These are phyloP conservation scores for Drosophila neotestacea DNA, from an alignment of 2,888 invertebrate species.

Conservation along the genomic window DNA sequence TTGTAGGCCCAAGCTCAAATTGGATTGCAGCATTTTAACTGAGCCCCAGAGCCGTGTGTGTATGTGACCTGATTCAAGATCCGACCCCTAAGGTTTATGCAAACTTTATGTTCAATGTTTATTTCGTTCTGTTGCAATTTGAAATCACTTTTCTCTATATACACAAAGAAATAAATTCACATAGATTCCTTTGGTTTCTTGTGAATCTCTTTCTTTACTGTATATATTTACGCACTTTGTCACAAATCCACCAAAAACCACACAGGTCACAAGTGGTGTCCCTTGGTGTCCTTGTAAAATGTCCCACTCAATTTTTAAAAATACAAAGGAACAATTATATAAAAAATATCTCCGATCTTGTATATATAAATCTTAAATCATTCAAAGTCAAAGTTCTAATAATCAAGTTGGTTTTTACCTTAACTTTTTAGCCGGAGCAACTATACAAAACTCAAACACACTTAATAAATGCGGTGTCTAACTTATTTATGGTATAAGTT, in stretches of 20 bases:
- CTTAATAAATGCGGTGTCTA: slow-evolving; percentile 13
- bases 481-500: slow-evolving; percentile 13
- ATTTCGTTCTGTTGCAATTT: slow-evolving; percentile 42
- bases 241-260: slow-evolving; percentile 22
- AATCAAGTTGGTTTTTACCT: slow-evolving; percentile 4
- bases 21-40: slow-evolving; percentile 63
- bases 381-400: background rate
- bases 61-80: slow-evolving; percentile 58
- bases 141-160: slow-evolving; percentile 19
- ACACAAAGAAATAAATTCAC: background rate
- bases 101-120: slow-evolving; percentile 46
- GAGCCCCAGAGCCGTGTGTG: slow-evolving; percentile 29
- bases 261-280: slow-evolving; percentile 21
- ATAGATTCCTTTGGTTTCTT: too few species aligned
- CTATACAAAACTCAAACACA: slow-evolving; percentile 1
- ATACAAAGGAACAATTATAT: slow-evolving; percentile 27
- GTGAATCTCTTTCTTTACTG: background rate
- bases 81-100: slow-evolving; percentile 56
- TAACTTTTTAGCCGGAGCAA: slow-evolving; percentile 12
- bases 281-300: slow-evolving; percentile 40
- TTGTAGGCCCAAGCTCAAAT: slow-evolving; percentile 45
- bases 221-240: slow-evolving; percentile 27
- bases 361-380: slow-evolving; percentile 27
- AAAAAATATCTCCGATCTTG: slow-evolving; percentile 22
- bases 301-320: slow-evolving; percentile 25